Base-by-base conservation (phyloP, 2,797 vertebrate genomes). In the Tadarida brasiliensis region DNA sequence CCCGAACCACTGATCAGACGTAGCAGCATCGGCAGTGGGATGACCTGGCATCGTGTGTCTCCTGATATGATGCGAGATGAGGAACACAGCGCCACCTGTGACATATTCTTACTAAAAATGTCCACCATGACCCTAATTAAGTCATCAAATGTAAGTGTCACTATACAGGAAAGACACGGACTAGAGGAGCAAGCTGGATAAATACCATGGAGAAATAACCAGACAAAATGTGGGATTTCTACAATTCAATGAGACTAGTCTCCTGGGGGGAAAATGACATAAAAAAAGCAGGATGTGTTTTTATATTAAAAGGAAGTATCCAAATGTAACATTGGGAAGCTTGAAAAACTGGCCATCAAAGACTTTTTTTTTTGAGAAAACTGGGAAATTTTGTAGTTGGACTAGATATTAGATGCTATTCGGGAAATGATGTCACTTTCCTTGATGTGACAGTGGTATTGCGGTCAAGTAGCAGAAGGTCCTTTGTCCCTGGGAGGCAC, bases 241-340 rank as follows among this genome's bases (percentile, higher is more conserved):
- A 57, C 28, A 84, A 30, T 56, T 91, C 65, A 70, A 4, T 56
- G 63, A 83, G 57, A 82, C 4, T 68, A 7, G 30, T 84, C 16
- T 80, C 47, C 63, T 56, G n/a, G 19, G 39, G 11, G 22, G 11
- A 33, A 74, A 33, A 16, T 61, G 11, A 71, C 74, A 71, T n/a
- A 68, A 59, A 59, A 71, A 61, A 86, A 85, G 11, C 47, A 87
- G n/a, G 28, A 11, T 47, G n/a, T 88, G 33, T 11, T 74, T 94
- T 92, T 90, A 44, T 47, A 88, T 59, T 51, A 77, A 67, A 76
- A 71, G 24, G n/a, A 95, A 91, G 68, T 56, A 94, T 78, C 24
- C 51, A 88, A 71, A 61, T 7, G 11, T 30, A 77, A 80, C 57
- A 65, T 3, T 3, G 4, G 51, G 49, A 68, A 96, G 51, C 47